Conservation (phyloP, 35 echinoderm and acorn worm species). For the Hemicentrotus pulcherrimus region DNA sequence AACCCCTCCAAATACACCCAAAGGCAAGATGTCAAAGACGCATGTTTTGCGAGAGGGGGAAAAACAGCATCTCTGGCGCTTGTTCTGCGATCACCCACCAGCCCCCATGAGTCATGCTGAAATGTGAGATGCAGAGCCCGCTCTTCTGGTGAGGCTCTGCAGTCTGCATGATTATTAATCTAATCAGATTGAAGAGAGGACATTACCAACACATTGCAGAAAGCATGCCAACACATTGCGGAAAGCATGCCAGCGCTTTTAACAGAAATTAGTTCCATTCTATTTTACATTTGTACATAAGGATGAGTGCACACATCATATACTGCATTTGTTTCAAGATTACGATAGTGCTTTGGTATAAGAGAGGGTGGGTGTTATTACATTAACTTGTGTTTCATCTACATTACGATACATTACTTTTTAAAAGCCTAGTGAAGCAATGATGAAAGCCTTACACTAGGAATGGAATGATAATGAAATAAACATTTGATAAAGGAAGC, state of each 20-base stretch:
- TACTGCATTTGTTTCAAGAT: not conserved
- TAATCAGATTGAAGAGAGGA: not conserved
- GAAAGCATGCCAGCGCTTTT: not conserved
- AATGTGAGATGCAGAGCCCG: not conserved
- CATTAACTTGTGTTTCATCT: not conserved
- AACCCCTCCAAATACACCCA: not conserved
- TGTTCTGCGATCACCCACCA: not conserved
- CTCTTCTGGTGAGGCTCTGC: not conserved
- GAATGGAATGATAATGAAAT: not conserved
- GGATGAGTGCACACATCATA: not conserved
- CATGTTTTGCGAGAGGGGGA: not conserved
- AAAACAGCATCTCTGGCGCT: not conserved
- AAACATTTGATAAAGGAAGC: not conserved
- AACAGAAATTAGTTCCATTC: not conserved
- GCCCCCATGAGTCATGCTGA: not conserved
- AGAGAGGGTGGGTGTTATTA: not conserved
- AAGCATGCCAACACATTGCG: not conserved
- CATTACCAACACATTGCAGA: not conserved
- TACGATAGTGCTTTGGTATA: not conserved
- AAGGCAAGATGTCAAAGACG: not conserved
- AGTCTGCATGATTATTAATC: not conserved
- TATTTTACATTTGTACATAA: not conserved
- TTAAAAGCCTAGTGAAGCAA: not conserved
- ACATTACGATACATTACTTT: not conserved
- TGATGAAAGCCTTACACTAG: not conserved